These are phyloP conservation scores for Drosophila trapezifrons DNA, from an alignment of 1,140 invertebrate genomes.

Conservation along the genomic window DNA sequence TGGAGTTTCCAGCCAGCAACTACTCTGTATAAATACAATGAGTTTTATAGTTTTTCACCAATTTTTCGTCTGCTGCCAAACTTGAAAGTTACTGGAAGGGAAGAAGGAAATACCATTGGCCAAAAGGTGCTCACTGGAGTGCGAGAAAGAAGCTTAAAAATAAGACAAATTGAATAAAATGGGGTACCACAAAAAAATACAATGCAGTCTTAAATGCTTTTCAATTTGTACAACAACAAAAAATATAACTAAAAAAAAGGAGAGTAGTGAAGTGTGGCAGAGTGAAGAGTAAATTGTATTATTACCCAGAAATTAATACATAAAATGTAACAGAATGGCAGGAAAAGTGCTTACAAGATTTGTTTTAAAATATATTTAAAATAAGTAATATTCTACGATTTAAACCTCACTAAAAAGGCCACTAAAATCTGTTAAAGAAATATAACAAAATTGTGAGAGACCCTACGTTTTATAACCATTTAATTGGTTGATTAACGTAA, in stretches of 20 bases:
- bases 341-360: too few relatives aligned
- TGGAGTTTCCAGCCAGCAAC: neutral
- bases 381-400: too few relatives aligned
- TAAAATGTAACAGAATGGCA: neutral
- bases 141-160: conserved; percentile 18
- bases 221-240: conserved; percentile 1
- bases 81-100: conserved; percentile 7
- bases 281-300: too few relatives aligned
- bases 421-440: too few relatives aligned
- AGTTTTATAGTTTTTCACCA: conserved; percentile 57
- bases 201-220: conserved; percentile 14
- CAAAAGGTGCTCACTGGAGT: conserved; percentile 18
- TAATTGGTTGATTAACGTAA: too few relatives aligned
- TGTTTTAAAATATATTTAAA: neutral
- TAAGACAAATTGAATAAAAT: conserved; percentile 19
- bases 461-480: too few relatives aligned
- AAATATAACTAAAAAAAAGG: neutral
- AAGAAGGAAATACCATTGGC: conserved; percentile 6
- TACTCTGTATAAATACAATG: conserved; percentile 64
- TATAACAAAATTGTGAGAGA: too few relatives aligned
- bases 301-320: too few relatives aligned
- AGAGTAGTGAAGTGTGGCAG: too few relatives aligned
- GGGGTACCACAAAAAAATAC: neutral
- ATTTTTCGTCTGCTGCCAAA: conserved; percentile 46
- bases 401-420: too few relatives aligned